phyloP scores from a whole-genome alignment of 2,888 invertebrate genomes.

The Blera fallax region DNA sequence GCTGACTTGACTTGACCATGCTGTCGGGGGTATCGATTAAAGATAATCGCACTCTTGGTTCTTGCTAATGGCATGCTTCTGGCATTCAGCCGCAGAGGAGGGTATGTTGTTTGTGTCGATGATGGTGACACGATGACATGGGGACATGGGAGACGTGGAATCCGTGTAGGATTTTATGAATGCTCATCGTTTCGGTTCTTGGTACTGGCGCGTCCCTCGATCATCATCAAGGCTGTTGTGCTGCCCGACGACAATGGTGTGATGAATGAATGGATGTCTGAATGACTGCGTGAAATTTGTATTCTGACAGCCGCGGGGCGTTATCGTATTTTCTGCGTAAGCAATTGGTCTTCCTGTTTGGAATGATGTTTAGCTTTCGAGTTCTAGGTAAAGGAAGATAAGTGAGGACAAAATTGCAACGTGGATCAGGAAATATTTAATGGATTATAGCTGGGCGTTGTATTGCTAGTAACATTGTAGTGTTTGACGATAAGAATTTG shows the following conservation, averaged over 20 bases:
- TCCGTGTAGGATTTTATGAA: constrained; percentile 60
- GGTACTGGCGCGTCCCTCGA: constrained; percentile 60
- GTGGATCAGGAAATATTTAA: neutral
- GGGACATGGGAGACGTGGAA: constrained; percentile 39
- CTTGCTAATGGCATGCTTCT: constrained; percentile 71
- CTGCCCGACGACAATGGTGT: constrained; percentile 40
- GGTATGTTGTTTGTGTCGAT: constrained; percentile 34
- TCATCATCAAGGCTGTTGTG: constrained; percentile 41
- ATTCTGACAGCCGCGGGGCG: constrained; percentile 42
- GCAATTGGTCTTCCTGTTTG: constrained; percentile 44
- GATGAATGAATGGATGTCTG: constrained; percentile 65
- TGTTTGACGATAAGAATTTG: neutral
- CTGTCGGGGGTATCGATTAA: constrained; percentile 56
- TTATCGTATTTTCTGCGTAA: constrained; percentile 49
- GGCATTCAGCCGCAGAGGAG: constrained; percentile 50
- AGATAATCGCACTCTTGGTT: constrained; percentile 59
- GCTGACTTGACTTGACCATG: constrained; percentile 40
- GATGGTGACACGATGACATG: constrained; percentile 63
- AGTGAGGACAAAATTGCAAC: neutral
- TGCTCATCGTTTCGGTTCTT: constrained; percentile 52
- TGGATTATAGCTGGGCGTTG: neutral
- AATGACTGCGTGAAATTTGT: constrained; percentile 63
- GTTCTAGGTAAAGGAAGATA: neutral
- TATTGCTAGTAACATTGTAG: neutral
- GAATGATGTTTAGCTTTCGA: constrained; percentile 19